Evolutionary conservation across 2,888 invertebrate species (phyloP).

Genomic region (Herminia tarsipennalis): DNA sequence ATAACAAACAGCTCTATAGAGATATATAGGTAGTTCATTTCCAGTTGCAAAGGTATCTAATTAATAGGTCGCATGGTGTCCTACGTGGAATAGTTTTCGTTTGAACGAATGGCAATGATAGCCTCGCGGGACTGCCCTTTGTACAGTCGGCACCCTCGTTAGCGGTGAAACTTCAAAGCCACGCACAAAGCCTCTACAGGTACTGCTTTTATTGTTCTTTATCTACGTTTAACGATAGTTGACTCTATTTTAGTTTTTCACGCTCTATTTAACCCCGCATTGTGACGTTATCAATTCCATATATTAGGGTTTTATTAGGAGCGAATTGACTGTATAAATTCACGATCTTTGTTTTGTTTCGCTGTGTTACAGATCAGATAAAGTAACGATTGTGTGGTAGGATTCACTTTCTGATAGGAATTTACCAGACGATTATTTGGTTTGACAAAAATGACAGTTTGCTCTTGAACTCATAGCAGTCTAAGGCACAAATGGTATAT

Average conservation of each 20-base stretch:
- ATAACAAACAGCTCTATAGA: too few species aligned
- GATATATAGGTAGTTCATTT: too few species aligned
- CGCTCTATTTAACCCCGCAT: constrained; percentile 25
- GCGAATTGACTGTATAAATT: too few species aligned
- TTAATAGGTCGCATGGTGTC: constrained; percentile 36
- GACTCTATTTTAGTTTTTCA: constrained; percentile 27
- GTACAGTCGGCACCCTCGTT: constrained; percentile 57
- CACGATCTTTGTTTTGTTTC: too few species aligned
- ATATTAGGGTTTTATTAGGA: constrained; percentile 5
- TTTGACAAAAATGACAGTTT: too few species aligned
- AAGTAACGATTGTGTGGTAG: too few species aligned
- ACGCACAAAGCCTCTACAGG: constrained; percentile 41
- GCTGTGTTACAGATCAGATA: too few species aligned
- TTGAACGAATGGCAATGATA: constrained; percentile 50
- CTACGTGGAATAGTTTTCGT: constrained; percentile 44
- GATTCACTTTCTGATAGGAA: too few species aligned
- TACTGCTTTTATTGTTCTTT: constrained; percentile 51
- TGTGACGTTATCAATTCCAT: constrained; percentile 25
- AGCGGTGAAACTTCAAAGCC: constrained; percentile 59
- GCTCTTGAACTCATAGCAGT: too few species aligned
- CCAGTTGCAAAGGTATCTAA: constrained; percentile 32
- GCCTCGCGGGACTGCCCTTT: constrained; percentile 53
- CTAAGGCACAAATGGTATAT: too few species aligned
- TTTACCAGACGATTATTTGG: too few species aligned
- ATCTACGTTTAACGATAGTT: constrained; percentile 44